Conservation (phyloP, 1,140 invertebrate genomes). For the Brachionus asplanchnoidis region DNA sequence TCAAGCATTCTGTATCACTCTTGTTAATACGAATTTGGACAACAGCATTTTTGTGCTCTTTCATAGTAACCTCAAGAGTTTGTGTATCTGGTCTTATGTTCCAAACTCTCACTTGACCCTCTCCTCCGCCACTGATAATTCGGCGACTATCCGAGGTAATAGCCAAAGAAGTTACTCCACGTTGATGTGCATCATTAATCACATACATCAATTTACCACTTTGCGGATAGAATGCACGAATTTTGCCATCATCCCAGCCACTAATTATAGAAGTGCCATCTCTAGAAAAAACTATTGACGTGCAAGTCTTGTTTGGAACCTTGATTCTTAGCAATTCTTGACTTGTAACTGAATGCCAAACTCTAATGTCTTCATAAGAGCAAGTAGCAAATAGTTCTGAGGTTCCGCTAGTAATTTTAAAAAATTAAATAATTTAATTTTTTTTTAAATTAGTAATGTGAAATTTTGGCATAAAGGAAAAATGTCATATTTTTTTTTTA, state of each 20-base stretch:
- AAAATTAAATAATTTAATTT: too few species aligned
- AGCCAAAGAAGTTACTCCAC: slow-evolving; percentile 73
- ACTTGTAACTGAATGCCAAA: slow-evolving; percentile 72
- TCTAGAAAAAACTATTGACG: slow-evolving; percentile 68
- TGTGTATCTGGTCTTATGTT: slow-evolving; percentile 12
- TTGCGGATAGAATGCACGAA: slow-evolving; percentile 73
- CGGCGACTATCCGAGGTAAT: slow-evolving; percentile 67
- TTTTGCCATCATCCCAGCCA: slow-evolving; percentile 70
- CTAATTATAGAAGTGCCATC: slow-evolving; percentile 74
- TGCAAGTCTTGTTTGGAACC: slow-evolving; percentile 78
- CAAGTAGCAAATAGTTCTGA: slow-evolving; percentile 75
- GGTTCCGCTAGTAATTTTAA: slow-evolving; percentile 49
- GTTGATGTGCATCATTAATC: slow-evolving; percentile 78
- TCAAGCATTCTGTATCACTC: slow-evolving; percentile 72
- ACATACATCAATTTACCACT: slow-evolving; percentile 71
- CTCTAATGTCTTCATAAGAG: slow-evolving; percentile 72
- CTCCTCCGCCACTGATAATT: slow-evolving; percentile 77
- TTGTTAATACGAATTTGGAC: slow-evolving; percentile 72
- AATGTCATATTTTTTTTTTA: too few species aligned
- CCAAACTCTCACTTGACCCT: slow-evolving; percentile 66
- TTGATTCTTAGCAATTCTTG: slow-evolving; percentile 75
- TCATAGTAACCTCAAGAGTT: slow-evolving; percentile 61
- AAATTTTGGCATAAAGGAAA: too few species aligned
- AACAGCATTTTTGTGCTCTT: slow-evolving; percentile 81
- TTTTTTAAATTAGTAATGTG: too few species aligned